Percentiles rank a stretch among this genome's conserved stretches.
Evolutionary conservation across 2,888 invertebrate genomes (phyloP).

Genomic region (Epistrophe eligans): DNA sequence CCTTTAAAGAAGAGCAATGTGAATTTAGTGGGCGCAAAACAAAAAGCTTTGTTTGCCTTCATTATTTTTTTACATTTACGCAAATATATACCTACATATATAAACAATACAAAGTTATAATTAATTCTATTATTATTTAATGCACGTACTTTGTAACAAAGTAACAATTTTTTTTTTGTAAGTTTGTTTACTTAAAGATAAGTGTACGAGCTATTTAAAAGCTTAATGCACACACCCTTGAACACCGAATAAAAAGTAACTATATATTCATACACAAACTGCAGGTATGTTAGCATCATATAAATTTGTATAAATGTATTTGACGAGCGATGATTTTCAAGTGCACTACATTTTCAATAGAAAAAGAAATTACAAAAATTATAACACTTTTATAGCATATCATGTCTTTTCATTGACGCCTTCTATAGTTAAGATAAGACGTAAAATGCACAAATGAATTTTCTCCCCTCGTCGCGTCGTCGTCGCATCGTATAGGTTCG

Average conservation of each 20-base stretch:
- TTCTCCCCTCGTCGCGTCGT: background rate
- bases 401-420: background rate
- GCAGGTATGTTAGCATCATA: background rate
- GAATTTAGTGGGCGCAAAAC: no score
- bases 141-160: no score
- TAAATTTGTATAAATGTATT: background rate
- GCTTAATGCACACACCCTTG: conserved; percentile 67
- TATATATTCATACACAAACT: conserved; percentile 1
- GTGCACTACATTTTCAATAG: conserved; percentile 26
- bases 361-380: conserved; percentile 1
- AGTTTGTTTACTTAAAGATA: conserved; percentile 45
- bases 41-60: no score
- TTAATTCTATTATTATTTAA: no score
- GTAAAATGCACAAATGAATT: background rate
- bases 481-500: no score
- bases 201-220: conserved; percentile 53
- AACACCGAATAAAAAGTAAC: conserved; percentile 55
- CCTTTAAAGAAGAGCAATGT: no score
- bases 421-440: conserved; percentile 21
- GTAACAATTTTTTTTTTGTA: conserved; percentile 24
- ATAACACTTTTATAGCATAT: conserved; percentile 17
- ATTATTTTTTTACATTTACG: no score
- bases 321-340: background rate
- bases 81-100: no score
- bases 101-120: no score